A percentile compares a stretch with the other conserved stretches of the same genome.
phyloP scores from a whole-genome alignment of 2,113 vertebrate species.

The Python bivittatus region DNA sequence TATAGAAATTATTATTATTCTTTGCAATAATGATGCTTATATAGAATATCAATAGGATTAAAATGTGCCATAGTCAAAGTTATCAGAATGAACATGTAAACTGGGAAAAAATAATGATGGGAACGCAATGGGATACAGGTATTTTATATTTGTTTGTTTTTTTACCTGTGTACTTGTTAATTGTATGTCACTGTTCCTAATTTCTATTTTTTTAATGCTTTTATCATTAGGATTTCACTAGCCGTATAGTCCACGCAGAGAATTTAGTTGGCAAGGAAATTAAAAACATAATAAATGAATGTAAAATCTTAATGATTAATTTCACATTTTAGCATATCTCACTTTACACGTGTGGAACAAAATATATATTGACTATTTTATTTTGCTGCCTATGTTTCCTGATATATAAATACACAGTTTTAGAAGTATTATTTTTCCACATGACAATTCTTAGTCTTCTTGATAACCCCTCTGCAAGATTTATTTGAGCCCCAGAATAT shows the following conservation, averaged over 20 bases:
- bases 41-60: constrained; percentile 11
- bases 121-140: not conserved
- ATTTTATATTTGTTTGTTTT: not conserved
- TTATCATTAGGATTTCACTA: not conserved
- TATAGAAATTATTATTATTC: not conserved
- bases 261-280: not conserved
- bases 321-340: not conserved
- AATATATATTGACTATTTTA: constrained; percentile 22
- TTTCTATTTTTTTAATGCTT: not conserved
- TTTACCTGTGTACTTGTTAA: not conserved
- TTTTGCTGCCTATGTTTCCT: constrained; percentile 28
- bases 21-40: not conserved
- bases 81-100: constrained; percentile 13
- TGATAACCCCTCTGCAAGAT: constrained; percentile 2
- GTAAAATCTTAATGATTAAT: not conserved
- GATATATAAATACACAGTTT: not conserved
- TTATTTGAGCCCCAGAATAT: constrained; percentile 3
- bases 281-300: not conserved
- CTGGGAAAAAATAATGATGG: not conserved
- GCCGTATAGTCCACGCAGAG: not conserved
- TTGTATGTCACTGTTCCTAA: not conserved
- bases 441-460: constrained; percentile 10
- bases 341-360: constrained; percentile 9
- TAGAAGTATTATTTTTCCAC: constrained; percentile 10
- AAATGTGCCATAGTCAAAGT: constrained; percentile 9